Percentiles rank a stretch among this genome's conserved stretches.
Conservation (phyloP, 2,113 vertebrate genomes). For the Syngnathus scovelli region DNA sequence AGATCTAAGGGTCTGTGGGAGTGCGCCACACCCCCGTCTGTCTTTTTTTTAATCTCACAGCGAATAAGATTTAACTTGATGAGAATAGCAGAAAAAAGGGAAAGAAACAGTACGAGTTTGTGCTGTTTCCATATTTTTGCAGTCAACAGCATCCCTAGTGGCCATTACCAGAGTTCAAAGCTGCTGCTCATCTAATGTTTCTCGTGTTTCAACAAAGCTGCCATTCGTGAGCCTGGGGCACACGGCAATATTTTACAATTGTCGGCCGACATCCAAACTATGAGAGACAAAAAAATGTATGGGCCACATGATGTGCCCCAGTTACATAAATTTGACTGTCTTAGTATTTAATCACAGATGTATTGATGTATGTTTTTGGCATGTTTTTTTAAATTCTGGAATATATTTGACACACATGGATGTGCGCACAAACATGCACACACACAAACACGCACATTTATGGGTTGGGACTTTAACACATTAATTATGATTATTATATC, state of each 20-base stretch:
- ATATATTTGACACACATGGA: no score
- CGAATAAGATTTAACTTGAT: slow-evolving; percentile 36
- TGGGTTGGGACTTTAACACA: no score
- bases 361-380: slow-evolving; percentile 22
- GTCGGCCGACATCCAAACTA: no score
- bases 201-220: slow-evolving; percentile 22
- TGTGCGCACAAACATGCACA: no score
- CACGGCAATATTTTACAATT: no score
- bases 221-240: slow-evolving; percentile 3
- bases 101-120: slow-evolving; percentile 3
- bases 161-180: slow-evolving; percentile 28
- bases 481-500: no score
- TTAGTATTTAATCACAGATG: slow-evolving; percentile 35
- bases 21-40: slow-evolving; percentile 6
- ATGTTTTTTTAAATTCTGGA: no score
- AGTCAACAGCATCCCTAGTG: slow-evolving; percentile 57
- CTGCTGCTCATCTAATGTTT: slow-evolving; percentile 17
- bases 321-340: slow-evolving; percentile 36
- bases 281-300: no score
- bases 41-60: slow-evolving; percentile 20
- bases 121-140: slow-evolving; percentile 11
- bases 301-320: slow-evolving; percentile 46
- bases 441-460: no score
- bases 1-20: slow-evolving; percentile 46
- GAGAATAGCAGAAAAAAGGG: slow-evolving; percentile 35